Evolutionary conservation across 2,113 vertebrate genomes (phyloP), one percentile per base, ranked within the genome.

Genomic region (Urocynchramus pylzowi): DNA sequence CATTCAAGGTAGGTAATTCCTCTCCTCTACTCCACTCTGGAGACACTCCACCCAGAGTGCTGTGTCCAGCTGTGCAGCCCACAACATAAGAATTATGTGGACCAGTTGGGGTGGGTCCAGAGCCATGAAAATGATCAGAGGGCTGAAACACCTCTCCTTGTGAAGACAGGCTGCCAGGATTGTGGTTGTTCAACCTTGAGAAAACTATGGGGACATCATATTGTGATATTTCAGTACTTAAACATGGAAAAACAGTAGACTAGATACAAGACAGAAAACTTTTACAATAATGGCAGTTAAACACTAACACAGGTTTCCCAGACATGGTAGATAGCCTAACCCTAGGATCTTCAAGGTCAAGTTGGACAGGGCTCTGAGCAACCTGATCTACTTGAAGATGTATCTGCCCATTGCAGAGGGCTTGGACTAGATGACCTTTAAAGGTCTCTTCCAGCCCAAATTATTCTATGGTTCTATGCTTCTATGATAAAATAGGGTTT

Each of bases 51-150:
- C 22, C n/a, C 20, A 42, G 0, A 41, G 13, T 33, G 1, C 37
- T 52, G 19, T 4, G 1, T 39, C 28, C 49, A 45, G 3, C n/a
- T 63, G 16, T 2, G 0, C 10, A 1, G 30, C 4, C 22, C 39
- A 18, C 24, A 60, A 10, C 4, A 15, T 5, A 41, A 4, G 20
- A 74, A 64, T 16, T 11, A 33, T 4, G 4, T 17, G 15, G 10
- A 56, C 3, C 8, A 56, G 28, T 0, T 81, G 21, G 21, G 59
- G 18, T 2, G 2, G 7, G 33, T 61, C 6, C 41, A 67, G 33
- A 71, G 23, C 7, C 47, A 57, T 0, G 0, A 45, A 81, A 45
- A 57, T 5, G 1, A 59, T 53, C 47, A 61, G 37, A n/a, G 11
- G 23, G 15, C 0, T 87, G 67, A 52, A 84, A 2, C 22, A 37